Base-by-base conservation (phyloP, 2,888 invertebrate species). In the Pyrgus malvae region DNA sequence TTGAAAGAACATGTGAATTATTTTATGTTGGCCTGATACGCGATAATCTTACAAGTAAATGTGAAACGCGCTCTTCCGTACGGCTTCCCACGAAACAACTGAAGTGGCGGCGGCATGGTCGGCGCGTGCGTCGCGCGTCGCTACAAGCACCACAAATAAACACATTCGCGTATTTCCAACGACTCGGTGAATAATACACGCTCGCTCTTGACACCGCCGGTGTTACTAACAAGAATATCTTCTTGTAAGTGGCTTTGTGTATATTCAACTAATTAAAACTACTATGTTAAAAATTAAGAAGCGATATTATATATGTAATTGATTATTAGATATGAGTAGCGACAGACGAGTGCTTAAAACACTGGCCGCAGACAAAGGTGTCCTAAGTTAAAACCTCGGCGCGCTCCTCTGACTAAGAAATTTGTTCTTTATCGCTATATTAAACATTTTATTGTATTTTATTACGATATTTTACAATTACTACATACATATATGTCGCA, bases 91-190 rank as follows among this genome's bases (percentile, higher is more conserved):
- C 76, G 73, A 67, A 76, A 78, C 80, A 78, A 87, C 86, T 86
- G 84, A 80, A 78, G 74, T 74, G 74, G 58, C 64, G 51, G 64
- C 62, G 69, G 80, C 80, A 73, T 76, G 77, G 74, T 61, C 66
- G 72, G 81, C 80, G 81, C 83, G 79, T 78, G 83, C 80, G 85
- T 74, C 65, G 67, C 64, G 58, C 78, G 78, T 75, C 78, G 72
- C 76, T 74, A 70, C 76, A 71, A 77, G 66, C 72, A 83, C 82
- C 80, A 74, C 85, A 88, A 88, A 88, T 88, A 88, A 85, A 86
- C 85, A 81, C 68, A 75, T 74, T 74, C 76, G 71, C 74, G 53
- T 51, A 44, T 51, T 44, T 51, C 44, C 51, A 44, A 51, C 50
- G 50, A 8, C 37, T 37, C 51, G 35, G 33, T 27, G 44, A 42